Conservation (phyloP, 1,140 invertebrate genomes). For the Idris sp. region DNA sequence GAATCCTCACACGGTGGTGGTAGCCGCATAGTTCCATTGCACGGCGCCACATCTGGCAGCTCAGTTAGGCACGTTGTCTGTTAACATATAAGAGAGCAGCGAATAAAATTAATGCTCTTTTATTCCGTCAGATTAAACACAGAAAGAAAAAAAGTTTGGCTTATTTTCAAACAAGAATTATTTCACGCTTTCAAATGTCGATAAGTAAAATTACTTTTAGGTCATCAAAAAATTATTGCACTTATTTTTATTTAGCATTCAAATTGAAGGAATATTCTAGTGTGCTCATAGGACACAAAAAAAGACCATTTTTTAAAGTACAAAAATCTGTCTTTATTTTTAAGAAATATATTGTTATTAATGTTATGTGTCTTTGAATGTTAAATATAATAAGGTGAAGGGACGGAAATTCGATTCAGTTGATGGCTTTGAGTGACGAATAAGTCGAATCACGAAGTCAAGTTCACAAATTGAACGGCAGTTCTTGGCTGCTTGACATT, state of each 20-base stretch:
- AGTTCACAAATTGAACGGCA: constrained; percentile 59
- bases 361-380: too few relatives aligned
- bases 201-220: too few relatives aligned
- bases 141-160: constrained; percentile 14
- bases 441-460: constrained; percentile 6
- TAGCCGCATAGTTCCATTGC: constrained; percentile 76
- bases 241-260: too few relatives aligned
- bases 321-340: too few relatives aligned
- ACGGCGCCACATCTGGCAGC: constrained; percentile 78
- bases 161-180: constrained; percentile 3
- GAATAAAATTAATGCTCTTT: constrained; percentile 34
- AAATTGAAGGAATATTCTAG: too few relatives aligned
- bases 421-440: constrained; percentile 9
- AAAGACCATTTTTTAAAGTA: too few relatives aligned
- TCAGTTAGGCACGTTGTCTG: constrained; percentile 79
- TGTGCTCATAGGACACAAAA: too few relatives aligned
- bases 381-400: background rate
- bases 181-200: too few relatives aligned
- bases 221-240: too few relatives aligned
- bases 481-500: constrained; percentile 54
- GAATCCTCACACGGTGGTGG: constrained; percentile 75
- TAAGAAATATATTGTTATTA: too few relatives aligned
- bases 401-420: background rate
- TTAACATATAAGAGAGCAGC: constrained; percentile 60
- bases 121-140: constrained; percentile 22